A percentile compares a stretch with the other conserved stretches of the same genome.
phyloP scores from a whole-genome alignment of 2,888 invertebrate genomes.

The Drosophila algonquin region DNA sequence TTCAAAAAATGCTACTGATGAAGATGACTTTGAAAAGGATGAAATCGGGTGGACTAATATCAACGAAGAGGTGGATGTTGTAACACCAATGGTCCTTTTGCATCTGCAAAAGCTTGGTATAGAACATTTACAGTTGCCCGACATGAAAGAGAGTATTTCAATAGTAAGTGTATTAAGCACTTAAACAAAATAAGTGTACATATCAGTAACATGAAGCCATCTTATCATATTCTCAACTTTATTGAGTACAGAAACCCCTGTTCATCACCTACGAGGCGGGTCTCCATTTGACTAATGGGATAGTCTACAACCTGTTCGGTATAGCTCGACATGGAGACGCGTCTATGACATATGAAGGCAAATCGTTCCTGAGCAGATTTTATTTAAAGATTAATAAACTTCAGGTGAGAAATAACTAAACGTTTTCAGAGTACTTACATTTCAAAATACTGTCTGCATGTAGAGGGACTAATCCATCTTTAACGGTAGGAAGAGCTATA shows the following conservation, averaged over 20 bases:
- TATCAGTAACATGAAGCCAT: not conserved
- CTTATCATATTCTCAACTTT: not conserved
- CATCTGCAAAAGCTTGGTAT: conserved; percentile 79
- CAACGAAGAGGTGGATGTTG: conserved; percentile 82
- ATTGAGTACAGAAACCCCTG: conserved; percentile 74
- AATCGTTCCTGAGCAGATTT: conserved; percentile 80
- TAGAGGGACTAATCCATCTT: not conserved
- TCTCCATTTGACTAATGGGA: conserved; percentile 80
- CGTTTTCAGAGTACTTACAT: not conserved
- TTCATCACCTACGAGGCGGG: conserved; percentile 81
- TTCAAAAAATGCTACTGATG: conserved; percentile 7
- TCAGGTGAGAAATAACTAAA: conserved; percentile 72
- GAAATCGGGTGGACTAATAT: conserved; percentile 82
- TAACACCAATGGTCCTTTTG: conserved; percentile 80
- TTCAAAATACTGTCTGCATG: not conserved
- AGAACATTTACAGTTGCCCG: conserved; percentile 79
- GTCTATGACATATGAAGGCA: conserved; percentile 82
- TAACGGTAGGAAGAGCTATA: not conserved
- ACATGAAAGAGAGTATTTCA: conserved; percentile 81
- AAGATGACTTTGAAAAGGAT: conserved; percentile 44
- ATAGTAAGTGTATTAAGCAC: conserved; percentile 70
- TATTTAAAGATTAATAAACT: conserved; percentile 80
- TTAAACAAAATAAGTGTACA: not conserved
- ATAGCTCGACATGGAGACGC: conserved; percentile 80
- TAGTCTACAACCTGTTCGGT: conserved; percentile 81